Base-by-base conservation (phyloP, 53 echinoderm and acorn worm species). In the Zoroaster sp. region DNA sequence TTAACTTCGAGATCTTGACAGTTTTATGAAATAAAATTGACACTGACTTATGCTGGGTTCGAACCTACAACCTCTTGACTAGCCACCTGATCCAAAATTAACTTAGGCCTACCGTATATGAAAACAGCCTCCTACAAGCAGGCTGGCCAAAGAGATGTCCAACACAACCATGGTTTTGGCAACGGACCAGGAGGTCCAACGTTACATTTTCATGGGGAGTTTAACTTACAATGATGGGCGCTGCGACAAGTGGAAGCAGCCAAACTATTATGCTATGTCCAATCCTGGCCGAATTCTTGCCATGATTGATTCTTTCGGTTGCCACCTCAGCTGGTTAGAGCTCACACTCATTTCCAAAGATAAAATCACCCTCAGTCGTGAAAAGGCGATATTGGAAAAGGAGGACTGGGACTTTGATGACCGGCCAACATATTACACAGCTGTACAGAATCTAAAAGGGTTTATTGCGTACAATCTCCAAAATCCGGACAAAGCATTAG, bases 261-360 rank as follows among this genome's bases (percentile, higher is more conserved):
- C 44, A 33, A 46, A 76, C 51, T 34, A 76, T 7, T 30, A 35
- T 30, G 33, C 14, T 41, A 46, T 45, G 76, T 18, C 76, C 15
- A 45, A 33, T 2, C n/a, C 1, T 23, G 41, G 32, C 11, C 71
- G 35, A 28, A 59, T 28, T 28, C 28, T 25, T 12, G 54, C 0
- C 11, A 37, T 37, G 72, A 95, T 92, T 3, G 78, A 90, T 38
- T 90, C 90, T 9, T 92, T 96, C 35, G 93, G 94, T 1, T 96
- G 94, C 20, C 96, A 96, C 44, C 89, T 96, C 23, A 77, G 72
- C 35, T 96, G 96, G 96, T 72, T 63, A 40, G 96, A 96, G 90
- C 90, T 96, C 0, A 54, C 75, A 3, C 28, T 59, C 69, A 66
- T 96, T 21, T 89, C 87, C 51, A 35, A 40, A 1, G 72, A 85